Evolutionary conservation across 2,888 invertebrate genomes (phyloP).

Genomic region (Machimus atricapillus): DNA sequence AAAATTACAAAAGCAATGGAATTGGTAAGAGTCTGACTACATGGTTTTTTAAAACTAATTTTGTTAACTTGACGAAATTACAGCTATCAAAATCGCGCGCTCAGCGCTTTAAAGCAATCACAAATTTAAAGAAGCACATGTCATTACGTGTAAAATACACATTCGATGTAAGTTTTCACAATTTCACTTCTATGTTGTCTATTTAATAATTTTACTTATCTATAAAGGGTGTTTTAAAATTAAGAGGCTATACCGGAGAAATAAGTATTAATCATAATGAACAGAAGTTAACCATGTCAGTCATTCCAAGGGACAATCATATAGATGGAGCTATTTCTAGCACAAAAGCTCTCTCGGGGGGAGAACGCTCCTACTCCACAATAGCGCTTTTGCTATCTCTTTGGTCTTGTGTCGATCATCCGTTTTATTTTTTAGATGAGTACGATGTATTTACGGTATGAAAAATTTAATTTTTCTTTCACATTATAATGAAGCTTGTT

Average conservation of each 20-base stretch:
- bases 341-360: slow-evolving; percentile 84
- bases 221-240: slow-evolving; percentile 52
- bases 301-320: slow-evolving; percentile 65
- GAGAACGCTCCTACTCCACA: slow-evolving; percentile 95
- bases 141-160: slow-evolving; percentile 62
- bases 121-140: slow-evolving; percentile 62
- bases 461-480: slow-evolving; percentile 46
- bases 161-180: slow-evolving; percentile 53
- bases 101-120: slow-evolving; percentile 62
- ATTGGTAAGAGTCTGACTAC: slow-evolving; percentile 54
- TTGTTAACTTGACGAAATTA: not conserved
- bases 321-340: slow-evolving; percentile 62
- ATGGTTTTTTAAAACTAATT: not conserved
- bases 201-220: not conserved
- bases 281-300: slow-evolving; percentile 64
- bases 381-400: slow-evolving; percentile 91
- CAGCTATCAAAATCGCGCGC: slow-evolving; percentile 60
- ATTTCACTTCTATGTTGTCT: not conserved
- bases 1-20: slow-evolving; percentile 61
- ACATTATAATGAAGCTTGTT: not conserved
- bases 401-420: slow-evolving; percentile 91
- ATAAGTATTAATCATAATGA: slow-evolving; percentile 59
- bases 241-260: slow-evolving; percentile 56
- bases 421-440: slow-evolving; percentile 94
- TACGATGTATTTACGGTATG: slow-evolving; percentile 97